These are phyloP conservation scores for Columba livia DNA, from an alignment of 2,113 vertebrate species.

Conservation along the genomic window DNA sequence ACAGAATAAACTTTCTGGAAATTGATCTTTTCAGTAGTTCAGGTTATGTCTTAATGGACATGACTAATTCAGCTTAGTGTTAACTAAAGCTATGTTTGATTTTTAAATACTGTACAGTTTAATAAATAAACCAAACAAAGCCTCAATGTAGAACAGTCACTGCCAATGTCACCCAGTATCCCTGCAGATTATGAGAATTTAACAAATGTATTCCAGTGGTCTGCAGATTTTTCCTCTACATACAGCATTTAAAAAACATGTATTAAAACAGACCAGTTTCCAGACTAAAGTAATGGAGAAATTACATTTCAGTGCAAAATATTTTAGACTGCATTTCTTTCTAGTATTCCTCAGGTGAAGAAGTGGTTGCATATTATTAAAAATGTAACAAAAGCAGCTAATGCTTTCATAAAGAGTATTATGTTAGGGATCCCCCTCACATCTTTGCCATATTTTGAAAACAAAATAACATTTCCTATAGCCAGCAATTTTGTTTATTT, in stretches of 20 bases:
- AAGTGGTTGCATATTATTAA: constrained; percentile 99
- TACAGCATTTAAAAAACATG: constrained; percentile 86
- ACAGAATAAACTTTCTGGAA: constrained; percentile 92
- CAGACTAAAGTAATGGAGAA: constrained; percentile 92
- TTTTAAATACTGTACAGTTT: constrained; percentile 99
- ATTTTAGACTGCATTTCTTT: constrained; percentile 91
- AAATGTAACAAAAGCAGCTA: constrained; percentile 99
- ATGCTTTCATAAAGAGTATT: constrained; percentile 91
- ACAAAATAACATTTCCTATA: constrained; percentile 92
- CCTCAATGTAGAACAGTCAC: constrained; percentile 91
- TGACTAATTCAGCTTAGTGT: constrained; percentile 92
- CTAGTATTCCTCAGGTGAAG: constrained; percentile 90
- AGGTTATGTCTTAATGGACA: constrained; percentile 88
- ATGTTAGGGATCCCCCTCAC: constrained; percentile 83
- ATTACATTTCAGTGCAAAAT: constrained; percentile 98
- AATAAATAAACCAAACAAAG: constrained; percentile 99
- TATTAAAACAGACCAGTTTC: constrained; percentile 92
- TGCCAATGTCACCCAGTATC: constrained; percentile 88
- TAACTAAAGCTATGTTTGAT: constrained; percentile 88
- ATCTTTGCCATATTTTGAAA: constrained; percentile 85
- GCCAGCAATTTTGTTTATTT: constrained; percentile 91
- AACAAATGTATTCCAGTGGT: constrained; percentile 82
- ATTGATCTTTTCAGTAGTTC: constrained; percentile 98
- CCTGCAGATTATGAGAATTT: constrained; percentile 86
- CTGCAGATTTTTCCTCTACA: constrained; percentile 82